These are phyloP conservation scores for Poecilobothrus nobilitatus DNA, from an alignment of 2,888 invertebrate genomes.

Conservation along the genomic window DNA sequence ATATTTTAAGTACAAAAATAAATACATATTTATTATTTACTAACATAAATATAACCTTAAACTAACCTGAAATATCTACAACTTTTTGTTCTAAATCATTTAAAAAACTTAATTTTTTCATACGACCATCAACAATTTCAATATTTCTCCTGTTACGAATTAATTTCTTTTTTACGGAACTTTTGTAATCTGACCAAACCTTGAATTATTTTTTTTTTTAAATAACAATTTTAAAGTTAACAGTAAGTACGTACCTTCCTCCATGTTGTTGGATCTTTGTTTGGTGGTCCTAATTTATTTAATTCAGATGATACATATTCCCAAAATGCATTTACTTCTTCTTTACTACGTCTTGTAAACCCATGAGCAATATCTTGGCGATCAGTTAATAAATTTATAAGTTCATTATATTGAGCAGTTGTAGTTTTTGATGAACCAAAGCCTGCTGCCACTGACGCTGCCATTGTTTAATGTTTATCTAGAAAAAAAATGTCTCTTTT, in stretches of 20 bases:
- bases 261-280: constrained; percentile 12
- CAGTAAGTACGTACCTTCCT: constrained; percentile 14
- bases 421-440: constrained; percentile 16
- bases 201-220: neutral
- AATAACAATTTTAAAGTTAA: neutral
- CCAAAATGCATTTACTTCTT: constrained; percentile 16
- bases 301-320: constrained; percentile 10
- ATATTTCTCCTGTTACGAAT: constrained; percentile 14
- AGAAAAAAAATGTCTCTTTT: neutral
- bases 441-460: neutral
- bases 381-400: constrained; percentile 13
- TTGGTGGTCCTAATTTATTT: constrained; percentile 13
- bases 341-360: constrained; percentile 14
- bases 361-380: constrained; percentile 16
- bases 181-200: constrained; percentile 18
- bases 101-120: neutral
- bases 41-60: too few species aligned
- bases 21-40: too few species aligned
- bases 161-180: constrained; percentile 17
- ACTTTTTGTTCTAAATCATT: neutral
- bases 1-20: neutral
- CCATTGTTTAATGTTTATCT: neutral
- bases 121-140: constrained; percentile 16
- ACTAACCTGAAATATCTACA: neutral
- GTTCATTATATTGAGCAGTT: constrained; percentile 14